Percentiles rank a stretch among this genome's conserved stretches.
Evolutionary conservation across 2,888 invertebrate genomes (phyloP).

Genomic region (Acrocyrtus sp.): DNA sequence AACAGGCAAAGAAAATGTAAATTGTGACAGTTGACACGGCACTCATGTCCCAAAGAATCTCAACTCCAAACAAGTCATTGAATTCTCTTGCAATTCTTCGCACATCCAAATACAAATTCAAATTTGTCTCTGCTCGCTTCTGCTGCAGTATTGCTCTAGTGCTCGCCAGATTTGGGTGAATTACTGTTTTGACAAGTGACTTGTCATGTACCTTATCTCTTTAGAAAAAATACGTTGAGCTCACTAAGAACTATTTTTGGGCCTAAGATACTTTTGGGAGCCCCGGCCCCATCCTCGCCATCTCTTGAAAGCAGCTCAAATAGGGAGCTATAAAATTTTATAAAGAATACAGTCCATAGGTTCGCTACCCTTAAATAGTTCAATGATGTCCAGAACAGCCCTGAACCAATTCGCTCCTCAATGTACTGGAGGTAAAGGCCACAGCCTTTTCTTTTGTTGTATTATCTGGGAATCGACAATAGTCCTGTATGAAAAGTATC

Average conservation of each 20-base stretch:
- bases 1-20: slow-evolving; percentile 39
- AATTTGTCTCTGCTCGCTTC: slow-evolving; percentile 13
- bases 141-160: background rate
- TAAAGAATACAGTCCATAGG: slow-evolving; percentile 20
- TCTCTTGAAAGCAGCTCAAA: slow-evolving; percentile 8
- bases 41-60: slow-evolving; percentile 32
- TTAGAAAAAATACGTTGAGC: background rate
- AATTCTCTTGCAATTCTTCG: slow-evolving; percentile 15
- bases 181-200: background rate
- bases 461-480: background rate
- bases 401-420: slow-evolving; percentile 18
- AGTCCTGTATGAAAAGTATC: background rate
- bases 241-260: slow-evolving; percentile 14
- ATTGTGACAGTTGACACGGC: slow-evolving; percentile 18
- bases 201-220: background rate
- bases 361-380: slow-evolving; percentile 12
- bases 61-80: slow-evolving; percentile 23
- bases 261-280: background rate
- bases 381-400: slow-evolving; percentile 15
- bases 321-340: slow-evolving; percentile 13
- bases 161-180: too few relatives aligned
- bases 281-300: background rate
- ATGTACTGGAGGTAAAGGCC: slow-evolving; percentile 13
- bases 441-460: background rate
- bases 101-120: slow-evolving; percentile 21